Evolutionary conservation across 1,140 invertebrate genomes (phyloP).

Genomic region (Nymphalis io): DNA sequence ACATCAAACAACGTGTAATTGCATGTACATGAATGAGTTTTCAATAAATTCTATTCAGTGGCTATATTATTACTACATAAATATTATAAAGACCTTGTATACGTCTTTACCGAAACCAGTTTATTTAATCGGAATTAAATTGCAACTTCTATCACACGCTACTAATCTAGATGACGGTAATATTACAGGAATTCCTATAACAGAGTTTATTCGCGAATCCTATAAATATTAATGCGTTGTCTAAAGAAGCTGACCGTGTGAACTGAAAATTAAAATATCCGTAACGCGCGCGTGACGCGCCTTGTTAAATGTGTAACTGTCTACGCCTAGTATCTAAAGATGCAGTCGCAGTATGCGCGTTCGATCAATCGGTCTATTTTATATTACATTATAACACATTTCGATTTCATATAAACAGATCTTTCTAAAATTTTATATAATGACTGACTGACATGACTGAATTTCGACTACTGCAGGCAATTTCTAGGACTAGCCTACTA

Average conservation of each 20-base stretch:
- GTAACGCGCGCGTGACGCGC: conserved; percentile 56
- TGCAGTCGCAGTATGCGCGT: conserved; percentile 6
- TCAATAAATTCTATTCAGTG: no score
- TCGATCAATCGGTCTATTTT: conserved; percentile 20
- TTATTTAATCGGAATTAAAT: neutral
- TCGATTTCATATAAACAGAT: neutral
- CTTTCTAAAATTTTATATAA: neutral
- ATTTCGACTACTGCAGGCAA: no score
- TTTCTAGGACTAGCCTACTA: no score
- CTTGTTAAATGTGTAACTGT: conserved; percentile 41
- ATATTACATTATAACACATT: neutral
- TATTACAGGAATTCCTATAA: conserved; percentile 37
- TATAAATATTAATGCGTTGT: conserved; percentile 64
- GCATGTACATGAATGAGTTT: no score
- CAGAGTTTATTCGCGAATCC: conserved; percentile 30
- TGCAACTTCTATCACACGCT: neutral
- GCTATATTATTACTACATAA: no score
- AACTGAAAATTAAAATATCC: conserved; percentile 73
- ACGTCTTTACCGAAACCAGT: no score
- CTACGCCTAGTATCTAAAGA: conserved; percentile 19
- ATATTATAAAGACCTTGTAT: no score
- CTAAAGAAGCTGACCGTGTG: conserved; percentile 63
- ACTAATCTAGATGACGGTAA: conserved; percentile 29
- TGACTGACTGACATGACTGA: no score
- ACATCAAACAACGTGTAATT: no score